Evolutionary conservation across 1,140 invertebrate species (phyloP), one percentile per base, ranked within the genome.

Genomic region (Cecropterus lyciades): DNA sequence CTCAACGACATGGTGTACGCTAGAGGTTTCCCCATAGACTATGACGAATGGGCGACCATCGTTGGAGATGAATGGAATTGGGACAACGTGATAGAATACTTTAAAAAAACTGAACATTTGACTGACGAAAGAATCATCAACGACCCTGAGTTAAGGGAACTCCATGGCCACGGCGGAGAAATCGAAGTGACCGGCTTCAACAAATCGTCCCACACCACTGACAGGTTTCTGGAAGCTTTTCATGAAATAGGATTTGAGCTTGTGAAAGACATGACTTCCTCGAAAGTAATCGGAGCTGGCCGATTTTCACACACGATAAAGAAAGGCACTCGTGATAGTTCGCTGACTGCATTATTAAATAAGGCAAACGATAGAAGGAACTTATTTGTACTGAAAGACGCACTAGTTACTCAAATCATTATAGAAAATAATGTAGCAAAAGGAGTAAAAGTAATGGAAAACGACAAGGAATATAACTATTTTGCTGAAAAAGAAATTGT

Each of bases 1-100:
- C 91, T 97, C 10, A 97, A 97, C 81, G 96, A 96, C 63, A 97
- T 97, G 96, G 94, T 97, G 8, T 97, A 97, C 80, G 94, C 96
- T 0, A 87, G 97, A 48, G 97, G 97, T 0, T 95, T 96, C 83
- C 94, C 93, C 16, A 76, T 82, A 2, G 96, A 97, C 79, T 97
- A 96, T 79, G 94, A 97, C 74, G 84, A 94, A 11, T 97, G 96
- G 96, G 88, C 84, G 77, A 56, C 71, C 42, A 73, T 67, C 52
- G 93, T 69, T 0, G 97, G 97, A 57, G 87, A 93, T 0, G 95
- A 95, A 0, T 99, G 98, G 98, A 94, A 94, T 7, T 98, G 96
- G 91, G 93, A 95, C 0, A 95, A 96, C 24, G 94, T 96, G 0
- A 79, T 91, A 1, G 15, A 77, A 33, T 87, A 85, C 43, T 91